Base-by-base conservation (phyloP, 92 coral and sea anemone species). In the Parazoanthus atlanticus region DNA sequence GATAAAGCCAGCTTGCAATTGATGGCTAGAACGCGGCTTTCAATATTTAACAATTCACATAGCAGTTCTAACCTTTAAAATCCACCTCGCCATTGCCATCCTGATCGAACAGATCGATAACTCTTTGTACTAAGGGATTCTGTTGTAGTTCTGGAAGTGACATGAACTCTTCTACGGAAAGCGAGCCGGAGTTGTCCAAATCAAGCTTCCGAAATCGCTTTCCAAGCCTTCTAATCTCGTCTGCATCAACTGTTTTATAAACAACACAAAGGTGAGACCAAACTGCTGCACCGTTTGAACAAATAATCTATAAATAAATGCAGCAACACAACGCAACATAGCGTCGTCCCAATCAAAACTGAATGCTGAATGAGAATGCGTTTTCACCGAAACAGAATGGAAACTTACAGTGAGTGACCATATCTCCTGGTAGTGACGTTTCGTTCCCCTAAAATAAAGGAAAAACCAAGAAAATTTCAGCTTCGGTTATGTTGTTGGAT, bases 21-120 rank as follows among this genome's bases (percentile, higher is more conserved):
- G 78, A 49, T 38, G 66, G 34, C 76, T 88, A 69, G 70, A 84
- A 54, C 67, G 43, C 74, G 34, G 41, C 58, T 78, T 61, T 64
- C 28, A 56, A 38, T 64, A 78, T 29, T 76, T 69, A 85, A 91
- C 73, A 84, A 32, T 69, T 77, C 78, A 85, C 88, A 54, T 70
- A 64, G 32, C n/a, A 30, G 36, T 77, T 88, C 92, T 91, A 88
- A 97, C 99, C 99, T 97, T 97, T 97, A 94, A 97, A 97, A 91
- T 97, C 99, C 80, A 97, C 99, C 76, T 97, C 99, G 64, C 99
- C 99, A 78, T 97, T 97, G 19, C 99, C 99, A 89, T 97, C 99
- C 31, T 94, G 93, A 78, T 97, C 99, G 88, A 97, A 97, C 49
- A 97, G 96, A 67, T 95, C 97, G 38, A 97, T 97, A 91, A 97